Conservation (phyloP, 2,113 vertebrate species). For the Dermatemys mawii region DNA sequence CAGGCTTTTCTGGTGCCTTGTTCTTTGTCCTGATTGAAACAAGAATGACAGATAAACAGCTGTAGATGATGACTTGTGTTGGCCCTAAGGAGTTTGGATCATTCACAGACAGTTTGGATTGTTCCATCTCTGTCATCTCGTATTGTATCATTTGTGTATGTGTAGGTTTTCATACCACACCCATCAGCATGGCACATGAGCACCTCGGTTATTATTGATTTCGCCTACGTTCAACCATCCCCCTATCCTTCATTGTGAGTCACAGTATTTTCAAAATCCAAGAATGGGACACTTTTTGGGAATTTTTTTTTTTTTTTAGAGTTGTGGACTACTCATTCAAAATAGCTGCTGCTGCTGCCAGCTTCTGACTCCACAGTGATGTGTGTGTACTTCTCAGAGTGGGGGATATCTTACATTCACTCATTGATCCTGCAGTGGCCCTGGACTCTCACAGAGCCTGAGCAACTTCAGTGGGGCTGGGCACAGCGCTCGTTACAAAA, state of each 20-base stretch:
- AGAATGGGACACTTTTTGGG: neutral
- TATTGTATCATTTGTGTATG: neutral
- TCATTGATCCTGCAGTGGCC: neutral
- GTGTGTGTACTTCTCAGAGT: fast-evolving
- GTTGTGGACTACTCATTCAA: neutral
- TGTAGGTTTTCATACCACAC: neutral
- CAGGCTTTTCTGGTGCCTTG: neutral
- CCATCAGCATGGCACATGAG: neutral
- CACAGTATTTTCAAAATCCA: neutral
- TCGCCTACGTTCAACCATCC: neutral
- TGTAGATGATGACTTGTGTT: neutral
- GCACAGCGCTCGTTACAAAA: neutral
- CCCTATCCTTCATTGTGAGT: neutral
- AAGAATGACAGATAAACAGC: neutral
- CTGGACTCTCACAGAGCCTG: neutral
- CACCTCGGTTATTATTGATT: neutral
- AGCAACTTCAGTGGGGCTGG: neutral
- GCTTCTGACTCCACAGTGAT: neutral
- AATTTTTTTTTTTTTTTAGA: neutral
- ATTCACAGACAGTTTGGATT: neutral
- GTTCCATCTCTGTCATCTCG: neutral
- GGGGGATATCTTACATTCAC: neutral
- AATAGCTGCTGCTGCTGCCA: neutral
- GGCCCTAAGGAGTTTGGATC: neutral
- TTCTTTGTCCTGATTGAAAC: fast-evolving